Evolutionary conservation across 2,888 invertebrate species (phyloP).

Genomic region (Cepaea hortensis): DNA sequence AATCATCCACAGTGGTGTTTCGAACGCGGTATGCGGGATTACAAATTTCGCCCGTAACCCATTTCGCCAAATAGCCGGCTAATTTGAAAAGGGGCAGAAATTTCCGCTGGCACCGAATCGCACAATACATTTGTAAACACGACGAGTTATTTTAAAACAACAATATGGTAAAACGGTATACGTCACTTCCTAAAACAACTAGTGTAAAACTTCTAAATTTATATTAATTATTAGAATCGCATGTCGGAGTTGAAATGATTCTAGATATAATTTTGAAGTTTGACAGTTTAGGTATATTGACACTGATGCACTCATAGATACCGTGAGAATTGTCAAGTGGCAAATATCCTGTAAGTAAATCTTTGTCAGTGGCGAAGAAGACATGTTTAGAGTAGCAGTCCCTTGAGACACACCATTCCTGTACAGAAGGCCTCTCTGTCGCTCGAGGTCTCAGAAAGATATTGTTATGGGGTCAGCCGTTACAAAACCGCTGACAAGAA

Average conservation of each 20-base stretch:
- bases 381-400: constrained; percentile 26
- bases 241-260: not conserved
- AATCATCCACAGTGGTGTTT: too few relatives aligned
- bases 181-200: not conserved
- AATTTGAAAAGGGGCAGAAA: too few relatives aligned
- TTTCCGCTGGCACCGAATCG: too few relatives aligned
- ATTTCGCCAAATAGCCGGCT: too few relatives aligned
- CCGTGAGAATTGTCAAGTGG: not conserved
- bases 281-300: too few relatives aligned
- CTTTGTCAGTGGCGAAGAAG: not conserved
- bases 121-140: too few relatives aligned
- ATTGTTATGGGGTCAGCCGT: constrained; percentile 45
- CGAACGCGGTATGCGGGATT: too few relatives aligned
- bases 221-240: not conserved
- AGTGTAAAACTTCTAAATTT: constrained; percentile 7
- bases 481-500: constrained; percentile 37
- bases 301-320: too few relatives aligned
- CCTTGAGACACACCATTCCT: constrained; percentile 24
- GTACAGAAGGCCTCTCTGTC: constrained; percentile 36
- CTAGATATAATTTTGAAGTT: not conserved
- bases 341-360: not conserved
- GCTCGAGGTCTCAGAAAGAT: constrained; percentile 35
- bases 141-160: too few relatives aligned
- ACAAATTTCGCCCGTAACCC: too few relatives aligned
- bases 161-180: not conserved